A percentile compares a stretch with the other conserved stretches of the same genome.
Conservation (phyloP, 2,888 invertebrate species). For the Archaeoteleia sp. region DNA sequence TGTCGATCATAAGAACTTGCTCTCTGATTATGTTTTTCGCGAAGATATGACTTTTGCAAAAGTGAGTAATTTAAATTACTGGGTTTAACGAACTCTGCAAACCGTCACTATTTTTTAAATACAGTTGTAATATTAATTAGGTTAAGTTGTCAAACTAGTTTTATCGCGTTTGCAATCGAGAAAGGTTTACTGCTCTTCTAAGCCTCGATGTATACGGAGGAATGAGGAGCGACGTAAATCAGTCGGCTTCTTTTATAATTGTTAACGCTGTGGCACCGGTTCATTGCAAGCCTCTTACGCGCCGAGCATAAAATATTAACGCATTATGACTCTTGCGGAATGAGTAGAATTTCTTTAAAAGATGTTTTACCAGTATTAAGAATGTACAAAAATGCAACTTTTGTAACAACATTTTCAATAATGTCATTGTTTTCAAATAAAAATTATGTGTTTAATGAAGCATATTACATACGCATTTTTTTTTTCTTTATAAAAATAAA, state of each 20-base stretch:
- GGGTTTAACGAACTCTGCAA: not conserved
- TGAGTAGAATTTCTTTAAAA: no score
- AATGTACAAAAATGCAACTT: no score
- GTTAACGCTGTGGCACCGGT: slow-evolving; percentile 27
- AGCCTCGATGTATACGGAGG: slow-evolving; percentile 28
- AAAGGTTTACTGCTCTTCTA: slow-evolving; percentile 25
- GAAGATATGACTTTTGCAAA: no score
- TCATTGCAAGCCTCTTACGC: slow-evolving; percentile 19
- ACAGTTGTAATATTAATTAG: slow-evolving; percentile 13
- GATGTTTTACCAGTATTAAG: no score
- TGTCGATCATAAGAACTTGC: no score
- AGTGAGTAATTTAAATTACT: slow-evolving; percentile 50
- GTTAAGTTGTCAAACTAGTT: slow-evolving; percentile 24
- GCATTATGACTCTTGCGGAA: slow-evolving; percentile 11
- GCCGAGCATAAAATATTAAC: slow-evolving; percentile 39
- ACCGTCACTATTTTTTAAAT: slow-evolving; percentile 2
- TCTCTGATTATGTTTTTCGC: no score
- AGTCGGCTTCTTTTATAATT: slow-evolving; percentile 47
- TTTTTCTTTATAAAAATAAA: no score
- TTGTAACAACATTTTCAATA: no score
- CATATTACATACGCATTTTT: no score
- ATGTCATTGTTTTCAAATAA: no score
- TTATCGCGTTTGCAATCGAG: slow-evolving; percentile 25
- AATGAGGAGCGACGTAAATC: slow-evolving; percentile 36
- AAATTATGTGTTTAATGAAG: no score